Evolutionary conservation across 2,113 vertebrate genomes (phyloP), one percentile per base, ranked within the genome.

Genomic region (Meriones unguiculatus): DNA sequence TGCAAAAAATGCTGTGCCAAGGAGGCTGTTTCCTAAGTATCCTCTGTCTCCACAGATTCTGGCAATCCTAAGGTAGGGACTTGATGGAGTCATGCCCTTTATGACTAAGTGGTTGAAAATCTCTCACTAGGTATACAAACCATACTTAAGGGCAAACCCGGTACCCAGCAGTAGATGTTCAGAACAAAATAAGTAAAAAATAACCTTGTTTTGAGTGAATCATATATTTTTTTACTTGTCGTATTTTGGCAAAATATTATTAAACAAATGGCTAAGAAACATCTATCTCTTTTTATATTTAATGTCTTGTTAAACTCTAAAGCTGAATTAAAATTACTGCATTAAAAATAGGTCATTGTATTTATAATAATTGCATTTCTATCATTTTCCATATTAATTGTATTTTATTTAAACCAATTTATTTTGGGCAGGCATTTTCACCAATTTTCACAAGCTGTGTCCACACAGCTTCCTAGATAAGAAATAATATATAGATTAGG

Each of bases 321-420:
- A 95, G 70, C 38, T 52, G 73, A 81, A n/a, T 82, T 32, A 25
- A 96, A 77, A 69, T 64, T 9, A 62, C 72, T 89, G 7, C 84
- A 59, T 92, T 94, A 76, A 93, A 90, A 90, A 95, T 90, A 95
- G 86, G 81, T 93, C 77, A 95, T 57, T 75, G 0, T 91, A 69
- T 90, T 96, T 81, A 78, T 92, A 28, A 89, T 64, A 64, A 86
- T 70, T 52, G 28, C 17, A 87, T 96, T 92, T 76, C 18, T 32
- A 46, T 96, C 95, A 95, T 90, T 96, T 96, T 96, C 32, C 86
- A 11, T 62, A 86, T 24, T 90, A 94, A 93, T 70, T 96, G 3
- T 88, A 78, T 93, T 97, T 96, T 94, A 89, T 93, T 97, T 85
- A 97, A 96, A 81, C 32, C 93, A 75, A 90, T 80, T 93, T 96